phyloP scores from a whole-genome alignment of 2,113 vertebrate genomes.

The Danio rerio region GRCz12tu NC_133198.1:40381501-40382000 shows the following conservation, averaged over 20 bases:
- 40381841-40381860: background rate
- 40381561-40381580: too few relatives aligned
- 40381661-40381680: conserved; percentile 4
- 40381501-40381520: too few relatives aligned
- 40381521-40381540: too few relatives aligned
- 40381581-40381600: too few relatives aligned
- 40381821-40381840: too few relatives aligned
- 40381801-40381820: conserved; percentile 4
- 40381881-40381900: conserved; percentile 1
- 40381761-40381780: conserved; percentile 17
- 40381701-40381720: conserved; percentile 9
- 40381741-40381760: background rate
- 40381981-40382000: background rate
- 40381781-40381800: background rate
- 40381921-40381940: background rate
- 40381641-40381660: background rate
- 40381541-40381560: too few relatives aligned
- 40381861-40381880: background rate
- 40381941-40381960: conserved; percentile 8
- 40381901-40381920: background rate
- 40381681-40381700: conserved; percentile 17
- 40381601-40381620: background rate
- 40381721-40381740: background rate
- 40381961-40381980: background rate
- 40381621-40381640: conserved; percentile 11